phyloP scores from a whole-genome alignment of 2,113 vertebrate genomes.

The Istiophorus platypterus region DNA sequence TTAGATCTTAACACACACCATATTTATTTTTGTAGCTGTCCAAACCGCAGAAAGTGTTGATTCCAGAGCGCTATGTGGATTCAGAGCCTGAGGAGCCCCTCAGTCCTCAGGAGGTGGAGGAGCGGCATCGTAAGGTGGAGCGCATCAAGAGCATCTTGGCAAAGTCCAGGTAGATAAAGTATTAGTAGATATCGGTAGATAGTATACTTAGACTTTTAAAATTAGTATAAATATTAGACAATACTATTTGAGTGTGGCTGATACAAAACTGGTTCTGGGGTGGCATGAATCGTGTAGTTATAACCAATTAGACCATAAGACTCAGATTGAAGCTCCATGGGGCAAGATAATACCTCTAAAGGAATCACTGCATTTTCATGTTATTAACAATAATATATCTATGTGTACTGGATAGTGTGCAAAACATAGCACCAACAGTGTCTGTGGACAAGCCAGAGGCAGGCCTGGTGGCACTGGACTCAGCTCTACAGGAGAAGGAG shows the following conservation, averaged over 20 bases:
- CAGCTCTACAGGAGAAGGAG: conserved; percentile 93
- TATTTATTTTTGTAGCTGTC: conserved; percentile 84
- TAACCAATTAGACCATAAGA: too few species aligned
- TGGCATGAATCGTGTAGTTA: neutral
- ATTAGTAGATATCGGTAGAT: too few species aligned
- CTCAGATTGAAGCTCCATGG: neutral
- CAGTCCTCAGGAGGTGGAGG: conserved; percentile 92
- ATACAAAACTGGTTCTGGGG: neutral
- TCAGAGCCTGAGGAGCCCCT: conserved; percentile 93
- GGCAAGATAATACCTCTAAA: neutral
- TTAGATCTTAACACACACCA: neutral
- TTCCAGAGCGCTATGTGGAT: conserved; percentile 95
- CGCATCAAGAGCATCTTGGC: conserved; percentile 96
- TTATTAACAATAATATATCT: neutral
- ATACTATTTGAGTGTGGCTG: neutral
- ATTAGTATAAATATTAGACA: neutral
- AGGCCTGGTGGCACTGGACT: conserved; percentile 85
- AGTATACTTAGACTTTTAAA: neutral
- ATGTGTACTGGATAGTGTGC: conserved; percentile 84
- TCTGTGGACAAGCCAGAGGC: conserved; percentile 85
- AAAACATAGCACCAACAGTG: conserved; percentile 87
- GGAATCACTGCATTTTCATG: neutral
- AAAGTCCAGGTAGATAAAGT: conserved; percentile 90
- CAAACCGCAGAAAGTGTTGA: conserved; percentile 93
- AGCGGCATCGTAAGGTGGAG: conserved; percentile 92